Percentiles rank a stretch among this genome's conserved stretches.
These are phyloP conservation scores for Scalopus aquaticus DNA, from an alignment of 2,113 vertebrate species.

Conservation along the genomic window DNA sequence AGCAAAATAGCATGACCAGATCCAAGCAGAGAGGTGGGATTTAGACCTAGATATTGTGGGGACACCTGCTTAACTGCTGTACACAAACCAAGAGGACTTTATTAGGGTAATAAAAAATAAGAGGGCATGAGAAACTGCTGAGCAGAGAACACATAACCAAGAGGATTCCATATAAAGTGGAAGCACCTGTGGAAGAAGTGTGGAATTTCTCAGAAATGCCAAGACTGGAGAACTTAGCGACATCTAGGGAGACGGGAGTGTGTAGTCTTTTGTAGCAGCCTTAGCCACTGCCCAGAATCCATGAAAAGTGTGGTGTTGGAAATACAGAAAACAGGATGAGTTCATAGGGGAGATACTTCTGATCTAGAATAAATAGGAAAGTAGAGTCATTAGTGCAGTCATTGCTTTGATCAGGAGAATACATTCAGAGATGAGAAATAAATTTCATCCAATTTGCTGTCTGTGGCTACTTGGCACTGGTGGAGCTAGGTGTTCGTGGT, in stretches of 20 bases:
- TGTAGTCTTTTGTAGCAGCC: too few relatives aligned
- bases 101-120: neutral
- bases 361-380: neutral
- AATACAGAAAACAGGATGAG: neutral
- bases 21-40: neutral
- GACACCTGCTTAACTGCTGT: neutral
- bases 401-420: neutral
- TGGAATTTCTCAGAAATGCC: neutral
- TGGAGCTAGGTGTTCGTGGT: neutral
- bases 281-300: too few relatives aligned
- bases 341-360: neutral
- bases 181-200: neutral
- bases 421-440: neutral
- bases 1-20: neutral
- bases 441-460: neutral
- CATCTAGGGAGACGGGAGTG: neutral
- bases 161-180: neutral
- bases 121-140: neutral
- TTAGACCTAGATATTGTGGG: neutral
- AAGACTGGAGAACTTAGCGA: neutral
- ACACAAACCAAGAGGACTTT: neutral
- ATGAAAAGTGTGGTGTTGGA: neutral
- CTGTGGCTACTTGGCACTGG: neutral
- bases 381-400: neutral
- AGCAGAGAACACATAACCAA: neutral